A percentile compares a stretch with the other conserved stretches of the same genome.
Evolutionary conservation across 2,888 invertebrate genomes (phyloP).

Genomic region (Temnothorax rugatulus): DNA sequence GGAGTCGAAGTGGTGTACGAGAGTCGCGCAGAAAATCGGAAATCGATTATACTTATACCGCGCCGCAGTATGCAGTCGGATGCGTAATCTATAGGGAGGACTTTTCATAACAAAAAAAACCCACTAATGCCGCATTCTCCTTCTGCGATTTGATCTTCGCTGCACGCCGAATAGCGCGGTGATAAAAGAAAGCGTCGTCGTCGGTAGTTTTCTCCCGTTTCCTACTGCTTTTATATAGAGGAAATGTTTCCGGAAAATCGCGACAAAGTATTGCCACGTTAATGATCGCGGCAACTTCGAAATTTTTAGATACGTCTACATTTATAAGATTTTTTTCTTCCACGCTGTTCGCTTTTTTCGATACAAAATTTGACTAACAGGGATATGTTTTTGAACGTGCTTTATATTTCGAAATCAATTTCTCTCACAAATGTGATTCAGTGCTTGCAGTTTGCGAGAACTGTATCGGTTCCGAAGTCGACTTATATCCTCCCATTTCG

Average conservation of each 20-base stretch:
- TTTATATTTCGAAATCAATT: constrained; percentile 2
- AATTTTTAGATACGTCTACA: neutral
- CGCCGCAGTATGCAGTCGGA: neutral
- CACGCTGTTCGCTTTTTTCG: neutral
- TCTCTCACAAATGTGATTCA: neutral
- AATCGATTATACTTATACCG: constrained; percentile 43
- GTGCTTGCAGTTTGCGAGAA: neutral
- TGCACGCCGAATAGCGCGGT: neutral
- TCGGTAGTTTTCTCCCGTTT: neutral
- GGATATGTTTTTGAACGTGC: neutral
- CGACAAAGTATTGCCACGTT: neutral
- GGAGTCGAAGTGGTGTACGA: constrained; percentile 2
- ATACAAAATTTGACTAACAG: neutral
- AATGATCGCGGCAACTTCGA: neutral
- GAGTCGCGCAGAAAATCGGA: constrained; percentile 36
- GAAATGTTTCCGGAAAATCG: neutral
- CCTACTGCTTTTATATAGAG: neutral
- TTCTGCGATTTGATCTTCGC: neutral
- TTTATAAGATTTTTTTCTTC: neutral
- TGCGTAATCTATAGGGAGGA: constrained; percentile 30
- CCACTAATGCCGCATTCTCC: constrained; percentile 17
- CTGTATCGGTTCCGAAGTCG: neutral
- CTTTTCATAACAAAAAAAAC: constrained; percentile 27
- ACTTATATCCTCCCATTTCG: neutral
- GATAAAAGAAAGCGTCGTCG: neutral